Base-by-base conservation (phyloP, 2,888 invertebrate genomes). In the Macrophya alboannulata region DNA sequence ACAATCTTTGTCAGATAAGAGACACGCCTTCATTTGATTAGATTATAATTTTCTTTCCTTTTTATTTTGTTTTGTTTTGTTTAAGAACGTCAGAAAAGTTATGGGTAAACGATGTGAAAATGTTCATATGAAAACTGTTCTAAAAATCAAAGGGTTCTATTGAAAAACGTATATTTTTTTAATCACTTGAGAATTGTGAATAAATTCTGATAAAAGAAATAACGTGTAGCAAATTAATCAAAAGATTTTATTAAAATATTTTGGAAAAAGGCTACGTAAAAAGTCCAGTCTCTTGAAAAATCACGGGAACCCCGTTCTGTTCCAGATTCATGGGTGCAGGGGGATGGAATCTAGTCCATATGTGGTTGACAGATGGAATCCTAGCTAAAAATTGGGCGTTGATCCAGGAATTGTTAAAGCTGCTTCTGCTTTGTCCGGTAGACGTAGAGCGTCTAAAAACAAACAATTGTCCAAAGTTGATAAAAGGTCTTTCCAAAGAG, bases 291-390 rank as follows among this genome's bases (percentile, higher is more conserved):
- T 62, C 21, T 62, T 62, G 1, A 31, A 51, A 40, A 62, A 43
- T 59, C 51, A n/a, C 5, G 77, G 77, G 77, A 37, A 55, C 31
- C 48, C 85, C 85, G 62, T 86, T 88, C 86, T 87, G 88, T 93
- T 91, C 15, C 90, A 96, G 96, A 92, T 98, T 99, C 93, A 97
- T 99, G 97, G 96, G 96, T 86, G 96, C 96, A 86, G 98, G 98
- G 88, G 99, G 99, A 74, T 99, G 99, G 99, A 96, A 97, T 89
- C 95, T 98, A 86, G 96, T 98, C 74, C 97, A 98, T 91, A 96
- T 96, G 90, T 99, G 99, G 99, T 94, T 99, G 83, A 97, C 97
- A 86, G 98, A 98, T 93, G 97, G 97, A 83, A 97, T 97, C 87
- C 95, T 96, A 21, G 96, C 96, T 10, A 96, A 97, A 92, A 98